These are phyloP conservation scores for Branchellion lobata DNA, from an alignment of 2,888 invertebrate genomes.

Conservation along the genomic window DNA sequence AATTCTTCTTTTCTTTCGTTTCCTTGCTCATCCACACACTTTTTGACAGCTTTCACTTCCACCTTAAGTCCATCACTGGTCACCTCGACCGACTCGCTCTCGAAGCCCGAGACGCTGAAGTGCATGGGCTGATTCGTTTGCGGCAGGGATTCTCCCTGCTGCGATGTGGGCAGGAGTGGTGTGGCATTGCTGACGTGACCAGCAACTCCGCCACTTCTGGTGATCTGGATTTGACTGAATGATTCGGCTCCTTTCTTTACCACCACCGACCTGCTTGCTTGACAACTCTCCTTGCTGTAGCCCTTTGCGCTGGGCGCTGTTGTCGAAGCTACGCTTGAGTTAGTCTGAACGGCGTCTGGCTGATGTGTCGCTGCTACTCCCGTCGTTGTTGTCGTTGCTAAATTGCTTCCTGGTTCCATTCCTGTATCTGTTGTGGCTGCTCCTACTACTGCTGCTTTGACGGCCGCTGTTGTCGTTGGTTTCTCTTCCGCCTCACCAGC, in stretches of 20 bases:
- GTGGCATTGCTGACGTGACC: slow-evolving; percentile 2
- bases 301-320: neutral
- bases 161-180: slow-evolving; percentile 1
- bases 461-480: neutral
- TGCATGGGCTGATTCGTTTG: slow-evolving; percentile 36
- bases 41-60: slow-evolving; percentile 50
- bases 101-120: slow-evolving; percentile 50
- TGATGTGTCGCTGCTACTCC: neutral
- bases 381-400: too few species aligned
- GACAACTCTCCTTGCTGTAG: neutral
- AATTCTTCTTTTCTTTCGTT: slow-evolving; percentile 50
- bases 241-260: neutral
- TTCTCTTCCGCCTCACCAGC: neutral
- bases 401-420: neutral
- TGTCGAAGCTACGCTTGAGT: neutral
- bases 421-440: too few species aligned
- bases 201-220: neutral
- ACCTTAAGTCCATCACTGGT: slow-evolving; percentile 51
- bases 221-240: neutral
- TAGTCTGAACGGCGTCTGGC: neutral
- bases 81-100: slow-evolving; percentile 49
- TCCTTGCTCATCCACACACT: slow-evolving; percentile 44
- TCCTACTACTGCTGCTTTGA: too few species aligned
- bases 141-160: neutral
- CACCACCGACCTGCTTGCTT: neutral